Conservation (phyloP, 2,797 vertebrate species). For the Muscicapa comitata region DNA sequence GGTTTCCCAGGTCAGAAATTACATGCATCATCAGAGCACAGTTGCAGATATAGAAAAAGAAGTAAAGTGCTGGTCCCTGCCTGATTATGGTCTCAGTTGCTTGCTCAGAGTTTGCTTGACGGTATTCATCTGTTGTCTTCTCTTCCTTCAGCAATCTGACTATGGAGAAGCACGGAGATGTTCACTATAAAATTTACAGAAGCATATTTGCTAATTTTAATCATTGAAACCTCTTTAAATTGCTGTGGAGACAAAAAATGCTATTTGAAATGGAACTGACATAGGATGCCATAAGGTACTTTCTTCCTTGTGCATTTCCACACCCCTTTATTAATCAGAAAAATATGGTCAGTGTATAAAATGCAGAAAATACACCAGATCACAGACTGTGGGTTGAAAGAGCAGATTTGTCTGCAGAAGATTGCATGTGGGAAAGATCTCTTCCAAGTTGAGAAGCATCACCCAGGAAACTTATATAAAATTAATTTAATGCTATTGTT, state of each 20-base stretch:
- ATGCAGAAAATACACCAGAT: neutral
- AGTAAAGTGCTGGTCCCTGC: neutral
- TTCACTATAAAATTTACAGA: neutral
- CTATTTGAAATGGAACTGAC: neutral
- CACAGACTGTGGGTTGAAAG: neutral
- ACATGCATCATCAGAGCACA: neutral
- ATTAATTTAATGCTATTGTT: neutral
- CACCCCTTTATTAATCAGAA: neutral
- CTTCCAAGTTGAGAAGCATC: neutral
- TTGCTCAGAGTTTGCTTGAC: neutral
- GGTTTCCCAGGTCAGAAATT: neutral
- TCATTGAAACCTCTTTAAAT: neutral
- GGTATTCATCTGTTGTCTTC: neutral
- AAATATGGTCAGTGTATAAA: neutral
- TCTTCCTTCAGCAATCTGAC: neutral
- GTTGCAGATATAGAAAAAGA: neutral
- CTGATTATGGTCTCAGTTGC: neutral
- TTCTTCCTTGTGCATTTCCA: neutral
- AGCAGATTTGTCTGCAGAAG: neutral
- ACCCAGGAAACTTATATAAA: neutral
- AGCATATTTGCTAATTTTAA: neutral
- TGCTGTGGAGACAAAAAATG: neutral
- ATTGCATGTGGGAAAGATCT: neutral
- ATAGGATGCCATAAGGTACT: neutral
- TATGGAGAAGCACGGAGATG: neutral